phyloP scores from a whole-genome alignment of 2,797 vertebrate species.

The Phataginus tetradactyla region DNA sequence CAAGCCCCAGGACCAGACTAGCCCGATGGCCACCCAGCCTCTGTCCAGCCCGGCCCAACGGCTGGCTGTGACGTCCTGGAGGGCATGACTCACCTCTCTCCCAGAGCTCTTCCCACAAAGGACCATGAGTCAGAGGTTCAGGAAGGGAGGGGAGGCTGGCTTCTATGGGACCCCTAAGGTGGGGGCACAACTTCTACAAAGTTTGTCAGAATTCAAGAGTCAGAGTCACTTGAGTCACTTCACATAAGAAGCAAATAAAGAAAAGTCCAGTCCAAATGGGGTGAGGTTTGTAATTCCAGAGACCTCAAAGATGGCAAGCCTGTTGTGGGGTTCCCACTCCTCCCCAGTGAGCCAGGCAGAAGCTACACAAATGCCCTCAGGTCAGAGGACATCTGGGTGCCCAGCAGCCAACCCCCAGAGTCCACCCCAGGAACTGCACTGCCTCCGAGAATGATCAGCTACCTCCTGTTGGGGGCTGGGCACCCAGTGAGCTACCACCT shows the following conservation, averaged over 20 bases:
- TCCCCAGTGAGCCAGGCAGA: background rate
- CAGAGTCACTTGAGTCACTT: background rate
- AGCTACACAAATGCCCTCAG: no score
- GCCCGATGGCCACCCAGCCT: background rate
- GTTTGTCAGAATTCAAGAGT: background rate
- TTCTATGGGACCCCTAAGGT: background rate
- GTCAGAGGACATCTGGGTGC: background rate
- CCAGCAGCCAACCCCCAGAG: no score
- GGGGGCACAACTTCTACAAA: background rate
- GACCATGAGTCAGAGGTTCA: background rate
- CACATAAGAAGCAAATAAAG: background rate
- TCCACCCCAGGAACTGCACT: background rate
- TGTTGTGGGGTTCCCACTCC: background rate
- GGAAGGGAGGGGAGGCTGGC: background rate
- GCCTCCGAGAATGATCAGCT: background rate
- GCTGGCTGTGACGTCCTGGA: background rate
- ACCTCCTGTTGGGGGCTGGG: fast-evolving
- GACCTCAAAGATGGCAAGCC: background rate
- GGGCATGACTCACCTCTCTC: no score
- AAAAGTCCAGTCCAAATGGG: background rate
- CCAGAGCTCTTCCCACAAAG: background rate
- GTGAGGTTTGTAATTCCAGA: background rate
- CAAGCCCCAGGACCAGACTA: background rate
- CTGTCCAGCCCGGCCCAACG: background rate
- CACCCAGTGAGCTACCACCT: background rate